Percentiles rank a stretch among this genome's conserved stretches.
Conservation (phyloP, 1,140 invertebrate species). For the Tetranychus urticae region DNA sequence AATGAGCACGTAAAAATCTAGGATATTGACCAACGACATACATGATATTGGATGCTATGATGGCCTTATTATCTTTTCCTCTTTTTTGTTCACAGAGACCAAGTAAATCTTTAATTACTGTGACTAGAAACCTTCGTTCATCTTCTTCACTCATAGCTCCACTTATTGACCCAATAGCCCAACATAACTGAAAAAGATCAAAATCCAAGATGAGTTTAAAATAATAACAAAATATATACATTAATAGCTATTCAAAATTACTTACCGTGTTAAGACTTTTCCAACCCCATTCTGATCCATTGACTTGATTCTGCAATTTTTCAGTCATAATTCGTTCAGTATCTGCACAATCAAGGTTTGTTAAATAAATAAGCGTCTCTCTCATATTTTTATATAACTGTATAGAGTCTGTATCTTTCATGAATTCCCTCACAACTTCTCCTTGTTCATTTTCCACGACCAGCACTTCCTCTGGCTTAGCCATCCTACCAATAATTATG, state of each 20-base stretch:
- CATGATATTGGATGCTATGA: constrained; percentile 99
- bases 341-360: constrained; percentile 91
- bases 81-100: constrained; percentile 97
- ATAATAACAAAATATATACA: constrained; percentile 5
- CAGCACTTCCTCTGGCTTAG: constrained; percentile 98
- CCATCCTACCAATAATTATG: constrained; percentile 99
- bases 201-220: neutral
- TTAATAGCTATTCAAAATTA: neutral
- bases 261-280: constrained; percentile 87
- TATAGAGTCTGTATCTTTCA: constrained; percentile 99
- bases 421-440: constrained; percentile 95
- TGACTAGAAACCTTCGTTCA: constrained; percentile 95
- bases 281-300: constrained; percentile 98
- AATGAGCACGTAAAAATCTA: constrained; percentile 90
- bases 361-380: constrained; percentile 93
- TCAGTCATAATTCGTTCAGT: constrained; percentile 98
- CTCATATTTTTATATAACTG: constrained; percentile 99
- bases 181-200: constrained; percentile 43
- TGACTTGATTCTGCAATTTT: constrained; percentile 95
- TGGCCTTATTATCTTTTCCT: constrained; percentile 99
- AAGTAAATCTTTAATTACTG: constrained; percentile 93
- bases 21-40: constrained; percentile 99
- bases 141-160: constrained; percentile 98
- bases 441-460: constrained; percentile 99
- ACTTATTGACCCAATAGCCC: constrained; percentile 98